These are phyloP conservation scores for Thelaira solivaga DNA, from an alignment of 2,888 invertebrate genomes.

Conservation along the genomic window DNA sequence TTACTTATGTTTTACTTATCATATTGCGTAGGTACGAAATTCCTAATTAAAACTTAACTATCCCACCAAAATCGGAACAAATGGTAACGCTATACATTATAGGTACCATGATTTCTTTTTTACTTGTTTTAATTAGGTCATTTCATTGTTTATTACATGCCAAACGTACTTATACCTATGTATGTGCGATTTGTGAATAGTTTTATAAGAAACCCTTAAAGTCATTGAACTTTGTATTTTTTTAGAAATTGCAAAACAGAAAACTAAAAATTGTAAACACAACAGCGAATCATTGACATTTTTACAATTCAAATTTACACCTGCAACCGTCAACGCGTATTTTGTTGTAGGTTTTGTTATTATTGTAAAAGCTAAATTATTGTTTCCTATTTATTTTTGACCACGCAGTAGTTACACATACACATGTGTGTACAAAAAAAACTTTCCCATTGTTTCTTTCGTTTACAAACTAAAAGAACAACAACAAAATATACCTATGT, in stretches of 20 bases:
- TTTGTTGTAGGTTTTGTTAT: not conserved
- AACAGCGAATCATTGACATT: slow-evolving; percentile 20
- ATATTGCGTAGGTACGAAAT: too few species aligned
- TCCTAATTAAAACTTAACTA: too few species aligned
- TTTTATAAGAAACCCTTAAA: not conserved
- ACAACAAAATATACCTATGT: not conserved
- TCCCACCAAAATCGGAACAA: too few species aligned
- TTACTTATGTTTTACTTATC: too few species aligned
- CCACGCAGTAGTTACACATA: not conserved
- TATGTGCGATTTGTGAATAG: not conserved
- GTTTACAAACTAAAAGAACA: not conserved
- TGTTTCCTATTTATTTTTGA: not conserved
- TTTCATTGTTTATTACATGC: slow-evolving; percentile 5
- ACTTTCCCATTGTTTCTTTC: slow-evolving; percentile 5
- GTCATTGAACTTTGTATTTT: slow-evolving; percentile 39
- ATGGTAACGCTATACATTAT: too few species aligned
- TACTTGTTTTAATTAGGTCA: slow-evolving; percentile 38
- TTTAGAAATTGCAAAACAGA: slow-evolving; percentile 5
- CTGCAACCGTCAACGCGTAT: slow-evolving; percentile 14
- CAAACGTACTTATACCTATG: too few species aligned
- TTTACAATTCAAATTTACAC: slow-evolving; percentile 35
- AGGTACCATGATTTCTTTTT: too few species aligned
- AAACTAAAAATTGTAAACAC: slow-evolving; percentile 10
- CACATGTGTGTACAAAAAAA: not conserved
- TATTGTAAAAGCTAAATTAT: too few species aligned